These are phyloP conservation scores for Eulemur macaco DNA, from an alignment of 2,113 vertebrate genomes.

Conservation along the genomic window DNA sequence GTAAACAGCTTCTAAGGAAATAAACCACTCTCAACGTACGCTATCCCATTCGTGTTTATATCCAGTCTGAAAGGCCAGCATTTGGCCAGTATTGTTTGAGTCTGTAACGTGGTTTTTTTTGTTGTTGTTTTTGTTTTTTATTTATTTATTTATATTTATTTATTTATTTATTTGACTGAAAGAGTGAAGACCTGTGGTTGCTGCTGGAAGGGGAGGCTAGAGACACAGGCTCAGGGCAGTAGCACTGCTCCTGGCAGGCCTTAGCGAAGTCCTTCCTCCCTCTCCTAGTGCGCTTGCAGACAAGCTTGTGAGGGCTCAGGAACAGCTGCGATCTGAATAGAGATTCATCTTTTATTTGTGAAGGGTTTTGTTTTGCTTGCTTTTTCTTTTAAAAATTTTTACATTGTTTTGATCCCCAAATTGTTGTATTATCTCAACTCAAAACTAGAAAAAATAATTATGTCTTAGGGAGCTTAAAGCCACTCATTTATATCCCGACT, in stretches of 20 bases:
- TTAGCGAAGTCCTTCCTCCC: accelerated
- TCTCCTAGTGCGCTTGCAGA: accelerated
- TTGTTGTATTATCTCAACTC: neutral
- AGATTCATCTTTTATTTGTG: neutral
- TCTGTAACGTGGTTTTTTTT: neutral
- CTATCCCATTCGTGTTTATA: neutral
- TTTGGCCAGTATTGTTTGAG: neutral
- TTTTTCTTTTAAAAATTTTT: slow-evolving; percentile 2
- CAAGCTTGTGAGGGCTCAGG: neutral
- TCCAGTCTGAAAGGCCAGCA: neutral
- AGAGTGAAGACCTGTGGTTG: neutral
- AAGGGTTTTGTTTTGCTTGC: neutral
- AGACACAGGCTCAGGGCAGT: neutral
- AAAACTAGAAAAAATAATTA: neutral
- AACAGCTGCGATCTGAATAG: neutral
- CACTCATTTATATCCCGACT: neutral
- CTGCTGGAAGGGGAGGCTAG: neutral
- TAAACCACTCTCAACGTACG: too few relatives aligned
- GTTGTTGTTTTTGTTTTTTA: neutral
- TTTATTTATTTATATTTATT: too few relatives aligned
- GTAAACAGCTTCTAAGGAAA: neutral
- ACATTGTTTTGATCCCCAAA: slow-evolving; percentile 9
- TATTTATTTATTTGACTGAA: neutral
- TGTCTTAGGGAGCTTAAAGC: neutral
- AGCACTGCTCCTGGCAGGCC: accelerated